phyloP scores from a whole-genome alignment of 2,113 vertebrate genomes.

The Polypterus senegalus region DNA sequence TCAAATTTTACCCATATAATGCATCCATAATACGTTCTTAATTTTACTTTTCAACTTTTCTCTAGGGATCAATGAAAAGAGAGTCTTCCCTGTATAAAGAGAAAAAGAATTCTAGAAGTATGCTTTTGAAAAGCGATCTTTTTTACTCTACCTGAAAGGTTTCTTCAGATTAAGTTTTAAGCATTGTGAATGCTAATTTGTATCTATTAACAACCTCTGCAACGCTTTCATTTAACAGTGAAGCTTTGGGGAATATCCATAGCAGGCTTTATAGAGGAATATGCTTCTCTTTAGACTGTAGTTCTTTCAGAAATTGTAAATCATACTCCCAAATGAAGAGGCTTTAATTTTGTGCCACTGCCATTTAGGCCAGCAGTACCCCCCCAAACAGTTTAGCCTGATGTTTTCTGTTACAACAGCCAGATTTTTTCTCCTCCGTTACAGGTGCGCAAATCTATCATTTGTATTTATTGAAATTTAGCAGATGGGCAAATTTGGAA shows the following conservation, averaged over 20 bases:
- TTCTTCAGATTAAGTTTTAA: constrained; percentile 57
- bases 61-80: constrained; percentile 24
- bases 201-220: constrained; percentile 60
- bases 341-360: background rate
- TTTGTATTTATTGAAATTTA: no score
- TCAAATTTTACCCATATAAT: constrained; percentile 42
- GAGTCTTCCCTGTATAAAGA: no score
- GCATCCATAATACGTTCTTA: constrained; percentile 54
- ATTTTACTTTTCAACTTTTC: constrained; percentile 41
- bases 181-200: constrained; percentile 69
- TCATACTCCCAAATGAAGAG: constrained; percentile 67
- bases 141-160: constrained; percentile 68
- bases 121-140: constrained; percentile 50
- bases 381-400: no score
- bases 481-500: no score
- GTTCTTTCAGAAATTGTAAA: constrained; percentile 64
- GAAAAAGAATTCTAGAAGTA: constrained; percentile 15
- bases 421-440: no score
- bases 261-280: constrained; percentile 66
- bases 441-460: no score
- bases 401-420: no score
- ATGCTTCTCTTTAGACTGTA: constrained; percentile 43
- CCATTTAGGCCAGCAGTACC: no score
- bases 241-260: constrained; percentile 57
- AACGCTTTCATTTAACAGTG: constrained; percentile 67